A percentile compares a stretch with the other conserved stretches of the same genome.
These are phyloP conservation scores for Lanistes nyassanus DNA, from an alignment of 1,140 invertebrate genomes.

Conservation along the genomic window DNA sequence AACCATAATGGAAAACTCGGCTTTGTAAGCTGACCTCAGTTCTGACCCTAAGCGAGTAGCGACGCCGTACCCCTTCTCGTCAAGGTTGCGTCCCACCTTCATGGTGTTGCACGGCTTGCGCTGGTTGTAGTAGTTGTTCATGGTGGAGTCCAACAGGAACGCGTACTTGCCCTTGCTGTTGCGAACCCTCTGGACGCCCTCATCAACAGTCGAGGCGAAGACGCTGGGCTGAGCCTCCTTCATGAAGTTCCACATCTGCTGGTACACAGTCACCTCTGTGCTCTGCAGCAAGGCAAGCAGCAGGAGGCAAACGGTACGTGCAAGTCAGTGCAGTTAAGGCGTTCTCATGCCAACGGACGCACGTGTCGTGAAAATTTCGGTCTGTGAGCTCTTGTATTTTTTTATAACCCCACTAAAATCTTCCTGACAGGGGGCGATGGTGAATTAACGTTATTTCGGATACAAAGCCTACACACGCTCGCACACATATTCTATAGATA, in stretches of 20 bases:
- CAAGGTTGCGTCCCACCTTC: slow-evolving; percentile 81
- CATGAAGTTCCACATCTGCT: slow-evolving; percentile 73
- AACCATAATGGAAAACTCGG: no score
- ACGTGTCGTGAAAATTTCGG: no score
- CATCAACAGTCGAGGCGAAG: slow-evolving; percentile 46
- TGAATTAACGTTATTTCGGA: no score
- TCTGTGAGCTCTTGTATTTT: no score
- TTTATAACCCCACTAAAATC: no score
- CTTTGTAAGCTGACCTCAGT: background rate
- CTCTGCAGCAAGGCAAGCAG: no score
- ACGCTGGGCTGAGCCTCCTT: slow-evolving; percentile 66
- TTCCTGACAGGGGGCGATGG: no score
- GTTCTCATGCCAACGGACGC: no score
- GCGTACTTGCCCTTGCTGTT: slow-evolving; percentile 73
- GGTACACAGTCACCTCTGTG: slow-evolving; percentile 36
- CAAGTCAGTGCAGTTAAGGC: no score
- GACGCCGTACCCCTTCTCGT: slow-evolving; percentile 85
- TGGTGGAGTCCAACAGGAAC: slow-evolving; percentile 63
- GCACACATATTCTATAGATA: no score
- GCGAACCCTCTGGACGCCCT: slow-evolving; percentile 57
- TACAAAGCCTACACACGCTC: no score
- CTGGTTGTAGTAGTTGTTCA: slow-evolving; percentile 64
- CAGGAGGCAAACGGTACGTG: no score
- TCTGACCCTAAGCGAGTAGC: slow-evolving; percentile 90
- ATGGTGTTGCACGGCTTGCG: slow-evolving; percentile 86